Percentiles rank a stretch among this genome's conserved stretches.
Evolutionary conservation across 2,888 invertebrate genomes (phyloP).

Genomic region (Leptura quadrifasciata): DNA sequence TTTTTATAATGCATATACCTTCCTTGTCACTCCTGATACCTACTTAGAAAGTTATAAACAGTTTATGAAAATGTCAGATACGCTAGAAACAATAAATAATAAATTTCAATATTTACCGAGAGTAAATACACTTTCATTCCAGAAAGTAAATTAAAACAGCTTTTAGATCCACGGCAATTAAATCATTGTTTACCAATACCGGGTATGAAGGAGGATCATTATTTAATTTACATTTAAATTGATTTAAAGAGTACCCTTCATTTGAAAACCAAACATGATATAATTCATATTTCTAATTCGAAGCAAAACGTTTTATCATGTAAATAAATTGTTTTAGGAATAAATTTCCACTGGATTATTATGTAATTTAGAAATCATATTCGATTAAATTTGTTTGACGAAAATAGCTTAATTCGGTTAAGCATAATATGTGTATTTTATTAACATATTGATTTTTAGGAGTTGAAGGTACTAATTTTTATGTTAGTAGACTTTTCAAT

Average conservation of each 20-base stretch:
- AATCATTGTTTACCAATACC: conserved; percentile 33
- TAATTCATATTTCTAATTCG: conserved; percentile 27
- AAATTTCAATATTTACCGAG: conserved; percentile 8
- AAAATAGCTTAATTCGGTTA: too few species aligned
- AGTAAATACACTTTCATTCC: conserved; percentile 14
- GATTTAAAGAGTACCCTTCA: conserved; percentile 33
- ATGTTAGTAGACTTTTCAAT: too few species aligned
- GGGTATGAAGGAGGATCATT: conserved; percentile 23
- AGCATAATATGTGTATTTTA: too few species aligned
- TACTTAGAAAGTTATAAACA: neutral
- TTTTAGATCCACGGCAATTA: conserved; percentile 16
- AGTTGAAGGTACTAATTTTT: too few species aligned
- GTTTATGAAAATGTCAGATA: neutral
- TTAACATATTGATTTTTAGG: too few species aligned
- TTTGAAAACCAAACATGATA: conserved; percentile 13
- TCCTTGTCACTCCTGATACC: too few species aligned
- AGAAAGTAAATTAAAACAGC: conserved; percentile 28
- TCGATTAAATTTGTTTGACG: too few species aligned
- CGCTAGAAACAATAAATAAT: neutral
- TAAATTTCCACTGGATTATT: neutral
- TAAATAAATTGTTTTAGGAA: conserved; percentile 21
- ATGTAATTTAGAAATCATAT: neutral
- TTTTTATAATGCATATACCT: too few species aligned
- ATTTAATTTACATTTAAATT: conserved; percentile 39
- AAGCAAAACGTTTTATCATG: conserved; percentile 24